Evolutionary conservation across 1,140 invertebrate species (phyloP).

Genomic region (Tetraneura akinire): DNA sequence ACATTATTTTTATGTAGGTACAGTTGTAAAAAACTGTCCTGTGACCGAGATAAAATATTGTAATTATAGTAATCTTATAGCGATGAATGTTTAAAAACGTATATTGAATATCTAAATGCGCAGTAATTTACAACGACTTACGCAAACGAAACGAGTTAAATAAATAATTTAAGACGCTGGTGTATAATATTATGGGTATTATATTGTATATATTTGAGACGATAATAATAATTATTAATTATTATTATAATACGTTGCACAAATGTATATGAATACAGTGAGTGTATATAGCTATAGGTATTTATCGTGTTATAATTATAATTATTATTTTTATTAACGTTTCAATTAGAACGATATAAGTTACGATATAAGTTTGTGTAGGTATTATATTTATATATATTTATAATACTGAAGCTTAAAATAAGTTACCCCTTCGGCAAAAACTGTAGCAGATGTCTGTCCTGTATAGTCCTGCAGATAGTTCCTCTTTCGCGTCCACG

Average conservation of each 20-base stretch:
- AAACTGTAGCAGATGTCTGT: neutral
- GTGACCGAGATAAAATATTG: neutral
- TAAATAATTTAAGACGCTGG: conserved; percentile 28
- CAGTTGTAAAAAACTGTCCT: neutral
- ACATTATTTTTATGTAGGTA: neutral
- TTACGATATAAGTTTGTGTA: neutral
- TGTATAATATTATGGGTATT: neutral
- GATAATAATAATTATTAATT: too few relatives aligned
- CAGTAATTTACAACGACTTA: neutral
- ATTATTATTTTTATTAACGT: conserved; percentile 28
- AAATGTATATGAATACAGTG: too few relatives aligned
- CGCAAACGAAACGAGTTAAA: neutral
- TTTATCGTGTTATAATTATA: too few relatives aligned
- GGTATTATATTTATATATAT: neutral
- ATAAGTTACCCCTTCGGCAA: neutral
- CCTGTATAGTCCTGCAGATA: too few relatives aligned
- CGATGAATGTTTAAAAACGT: conserved; percentile 5
- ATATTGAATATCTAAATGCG: too few relatives aligned
- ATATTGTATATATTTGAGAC: too few relatives aligned
- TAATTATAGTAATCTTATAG: conserved; percentile 10
- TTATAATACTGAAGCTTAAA: conserved; percentile 14
- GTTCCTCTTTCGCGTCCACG: neutral
- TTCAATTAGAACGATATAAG: conserved; percentile 39
- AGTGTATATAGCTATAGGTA: too few relatives aligned
- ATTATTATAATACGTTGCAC: too few relatives aligned